Conservation (phyloP, 2,888 invertebrate species). For the Ormyrus labotus region DNA sequence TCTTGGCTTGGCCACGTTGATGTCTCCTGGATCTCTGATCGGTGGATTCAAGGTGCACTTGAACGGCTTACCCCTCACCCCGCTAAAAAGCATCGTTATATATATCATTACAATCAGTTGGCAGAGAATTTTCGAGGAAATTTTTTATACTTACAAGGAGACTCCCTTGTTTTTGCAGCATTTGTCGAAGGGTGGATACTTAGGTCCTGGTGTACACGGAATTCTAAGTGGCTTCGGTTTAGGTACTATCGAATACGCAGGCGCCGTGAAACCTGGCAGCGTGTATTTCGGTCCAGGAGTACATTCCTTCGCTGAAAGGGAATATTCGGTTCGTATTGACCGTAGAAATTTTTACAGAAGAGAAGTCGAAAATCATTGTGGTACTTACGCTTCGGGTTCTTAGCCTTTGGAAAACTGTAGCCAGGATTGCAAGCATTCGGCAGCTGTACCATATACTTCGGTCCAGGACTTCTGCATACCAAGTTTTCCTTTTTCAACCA, state of each 20-base stretch:
- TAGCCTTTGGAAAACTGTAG: slow-evolving; percentile 31
- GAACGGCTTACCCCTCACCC: neutral
- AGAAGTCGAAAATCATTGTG: neutral
- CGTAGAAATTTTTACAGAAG: no score
- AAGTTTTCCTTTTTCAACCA: slow-evolving; percentile 62
- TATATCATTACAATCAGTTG: neutral
- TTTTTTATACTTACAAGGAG: slow-evolving; percentile 58
- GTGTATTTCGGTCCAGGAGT: slow-evolving; percentile 50
- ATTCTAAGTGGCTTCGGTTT: neutral
- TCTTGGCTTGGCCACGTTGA: slow-evolving; percentile 60
- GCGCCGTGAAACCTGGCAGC: slow-evolving; percentile 28
- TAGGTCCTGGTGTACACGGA: slow-evolving; percentile 9
- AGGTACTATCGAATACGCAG: slow-evolving; percentile 35
- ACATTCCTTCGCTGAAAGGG: slow-evolving; percentile 4
- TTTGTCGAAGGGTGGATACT: neutral
- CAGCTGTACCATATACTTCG: slow-evolving; percentile 76
- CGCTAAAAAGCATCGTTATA: slow-evolving; percentile 18
- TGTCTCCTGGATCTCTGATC: slow-evolving; percentile 17
- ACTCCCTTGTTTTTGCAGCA: slow-evolving; percentile 20
- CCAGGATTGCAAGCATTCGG: slow-evolving; percentile 20
- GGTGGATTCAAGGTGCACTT: slow-evolving; percentile 34
- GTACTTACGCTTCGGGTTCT: slow-evolving; percentile 16
- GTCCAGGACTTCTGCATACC: slow-evolving; percentile 73
- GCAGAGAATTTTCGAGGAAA: neutral
- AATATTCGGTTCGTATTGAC: no score